Base-by-base conservation (phyloP, 2,888 invertebrate genomes). In the Eretmocerus hayati region DNA sequence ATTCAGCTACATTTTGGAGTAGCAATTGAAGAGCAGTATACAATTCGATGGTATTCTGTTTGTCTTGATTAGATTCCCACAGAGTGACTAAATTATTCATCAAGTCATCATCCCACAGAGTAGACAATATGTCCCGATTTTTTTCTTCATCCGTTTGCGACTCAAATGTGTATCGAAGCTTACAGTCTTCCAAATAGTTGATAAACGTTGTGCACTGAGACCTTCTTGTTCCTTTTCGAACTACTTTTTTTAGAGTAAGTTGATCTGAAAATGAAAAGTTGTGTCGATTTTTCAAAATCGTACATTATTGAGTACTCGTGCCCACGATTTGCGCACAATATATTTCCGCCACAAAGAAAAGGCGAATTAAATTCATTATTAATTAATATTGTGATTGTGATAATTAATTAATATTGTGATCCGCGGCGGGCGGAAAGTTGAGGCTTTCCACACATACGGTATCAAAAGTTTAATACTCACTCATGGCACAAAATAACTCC, bases 401-500 rank as follows among this genome's bases (percentile, higher is more conserved):
- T n/a, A n/a, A n/a, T n/a, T n/a, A n/a, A n/a, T n/a, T n/a, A n/a
- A n/a, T n/a, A n/a, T n/a, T n/a, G n/a, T n/a, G n/a, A n/a, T n/a
- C n/a, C n/a, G n/a, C n/a, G n/a, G n/a, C n/a, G n/a, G n/a, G n/a
- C n/a, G n/a, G n/a, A n/a, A n/a, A n/a, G n/a, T n/a, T n/a, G n/a
- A n/a, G n/a, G n/a, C n/a, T n/a, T n/a, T n/a, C n/a, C n/a, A n/a
- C n/a, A n/a, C n/a, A n/a, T n/a, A n/a, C n/a, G n/a, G n/a, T n/a
- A 31, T 9, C 40, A 49, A 46, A 33, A 22, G 40, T 13, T 18
- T 13, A 21, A 19, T 35, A 60, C 75, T 74, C 73, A 84, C 84
- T 75, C 66, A 72, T 65, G 23, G 64, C 59, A 3, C 79, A 77
- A 58, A 81, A 80, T 18, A 78, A 67, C 64, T 87, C 81, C 42